These are phyloP conservation scores for Equus przewalskii DNA, from an alignment of 2,113 vertebrate genomes.

Conservation along the genomic window DNA sequence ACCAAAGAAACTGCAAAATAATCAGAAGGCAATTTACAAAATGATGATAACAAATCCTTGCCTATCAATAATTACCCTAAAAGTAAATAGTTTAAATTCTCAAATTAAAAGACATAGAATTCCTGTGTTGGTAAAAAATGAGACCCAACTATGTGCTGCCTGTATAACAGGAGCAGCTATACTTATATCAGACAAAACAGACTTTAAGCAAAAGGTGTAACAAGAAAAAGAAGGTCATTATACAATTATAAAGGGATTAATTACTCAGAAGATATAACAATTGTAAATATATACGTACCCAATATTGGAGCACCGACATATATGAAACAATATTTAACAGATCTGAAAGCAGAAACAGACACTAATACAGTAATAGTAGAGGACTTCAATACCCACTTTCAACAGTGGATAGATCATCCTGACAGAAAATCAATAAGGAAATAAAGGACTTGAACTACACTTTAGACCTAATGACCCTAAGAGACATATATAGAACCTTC, in stretches of 20 bases:
- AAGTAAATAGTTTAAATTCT: not conserved
- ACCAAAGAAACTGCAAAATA: not conserved
- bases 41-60: not conserved
- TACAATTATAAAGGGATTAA: not conserved
- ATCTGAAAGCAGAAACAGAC: not conserved
- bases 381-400: not conserved
- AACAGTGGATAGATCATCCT: not conserved
- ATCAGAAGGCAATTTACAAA: not conserved
- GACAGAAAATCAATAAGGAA: not conserved
- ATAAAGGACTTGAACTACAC: not conserved
- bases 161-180: not conserved
- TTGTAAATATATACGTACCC: not conserved
- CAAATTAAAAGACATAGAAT: not conserved
- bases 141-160: not conserved
- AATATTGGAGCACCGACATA: not conserved
- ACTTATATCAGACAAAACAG: not conserved
- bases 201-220: not conserved
- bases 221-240: not conserved
- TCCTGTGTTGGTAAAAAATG: not conserved
- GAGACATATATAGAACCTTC: not conserved
- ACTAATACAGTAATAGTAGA: not conserved
- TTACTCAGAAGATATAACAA: not conserved
- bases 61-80: not conserved
- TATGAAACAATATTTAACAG: not conserved
- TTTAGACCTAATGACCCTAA: not conserved